Evolutionary conservation across 1,140 invertebrate genomes (phyloP).

Genomic region (Halyomorpha halys): DNA sequence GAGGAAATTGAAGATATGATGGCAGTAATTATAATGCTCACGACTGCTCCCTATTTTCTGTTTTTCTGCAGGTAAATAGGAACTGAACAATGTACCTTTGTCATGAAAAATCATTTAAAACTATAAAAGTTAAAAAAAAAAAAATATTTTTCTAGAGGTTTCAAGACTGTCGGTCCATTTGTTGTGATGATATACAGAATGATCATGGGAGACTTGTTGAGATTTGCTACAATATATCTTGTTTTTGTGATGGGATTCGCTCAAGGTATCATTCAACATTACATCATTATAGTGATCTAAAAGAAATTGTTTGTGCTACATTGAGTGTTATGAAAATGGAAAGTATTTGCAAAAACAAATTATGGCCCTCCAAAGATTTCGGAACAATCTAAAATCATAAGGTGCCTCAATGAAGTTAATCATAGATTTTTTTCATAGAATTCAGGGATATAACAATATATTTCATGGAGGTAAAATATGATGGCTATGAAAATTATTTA

Average conservation of each 20-base stretch:
- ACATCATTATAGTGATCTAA: no score
- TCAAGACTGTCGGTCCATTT: slow-evolving; percentile 96
- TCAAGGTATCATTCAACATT: slow-evolving; percentile 54
- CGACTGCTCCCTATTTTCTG: slow-evolving; percentile 93
- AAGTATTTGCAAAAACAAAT: no score
- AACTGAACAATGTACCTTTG: background rate
- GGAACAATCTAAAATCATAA: no score
- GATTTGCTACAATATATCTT: slow-evolving; percentile 92
- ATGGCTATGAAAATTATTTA: no score
- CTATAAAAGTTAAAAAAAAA: slow-evolving; percentile 19
- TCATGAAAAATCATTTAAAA: background rate
- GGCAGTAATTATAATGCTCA: slow-evolving; percentile 86
- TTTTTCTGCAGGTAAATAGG: slow-evolving; percentile 84
- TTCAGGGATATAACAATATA: no score
- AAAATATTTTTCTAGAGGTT: slow-evolving; percentile 60
- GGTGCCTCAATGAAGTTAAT: no score
- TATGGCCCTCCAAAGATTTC: no score
- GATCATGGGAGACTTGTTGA: slow-evolving; percentile 87
- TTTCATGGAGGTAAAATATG: no score
- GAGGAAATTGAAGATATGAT: slow-evolving; percentile 81
- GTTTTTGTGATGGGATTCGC: slow-evolving; percentile 97
- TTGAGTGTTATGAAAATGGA: no score
- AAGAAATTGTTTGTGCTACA: no score
- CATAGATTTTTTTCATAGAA: no score
- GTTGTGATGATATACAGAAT: slow-evolving; percentile 99